Evolutionary conservation across 1,140 invertebrate genomes (phyloP), one percentile per base, ranked within the genome.

Genomic region (Drosophila kepulauana): DNA sequence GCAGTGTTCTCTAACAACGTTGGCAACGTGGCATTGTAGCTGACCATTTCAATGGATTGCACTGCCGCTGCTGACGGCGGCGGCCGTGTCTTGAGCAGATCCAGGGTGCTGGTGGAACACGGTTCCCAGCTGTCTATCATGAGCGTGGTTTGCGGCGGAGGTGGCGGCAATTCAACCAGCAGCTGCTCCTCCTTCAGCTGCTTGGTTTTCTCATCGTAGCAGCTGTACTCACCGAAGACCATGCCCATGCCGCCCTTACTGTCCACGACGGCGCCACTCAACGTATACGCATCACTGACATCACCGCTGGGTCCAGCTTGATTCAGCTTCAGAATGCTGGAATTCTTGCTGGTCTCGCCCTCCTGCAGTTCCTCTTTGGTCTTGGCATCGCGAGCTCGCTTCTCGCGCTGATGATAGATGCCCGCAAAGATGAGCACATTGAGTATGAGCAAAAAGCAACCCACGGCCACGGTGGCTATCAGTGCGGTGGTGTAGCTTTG

Each of bases 401-500:
- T 94, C 79, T 97, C 96, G 6, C 97, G 94, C 91, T 98, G 97
- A 86, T 98, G 97, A 90, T 98, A 99, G 45, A 99, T 98, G 33
- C 97, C 98, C 38, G 97, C 97, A 87, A 99, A 99, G 57, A 99
- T 98, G 1, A 99, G 94, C 5, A 99, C 95, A 92, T 99, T 99
- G 1, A 99, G 94, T 6, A 99, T 94, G 3, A 99, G 94, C 5
- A 97, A 93, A 67, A 97, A 97, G 70, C 96, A 98, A 0, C 98
- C 98, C 1, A 99, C 97, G 0, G 97, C 97, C 61, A 99, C 97
- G 0, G 98, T 99, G 2, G 99, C 96, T n/a, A 96, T 97, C 1
- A 99, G 93, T 0, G 97, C 97, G 0, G 97, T 98, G 0, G 97
- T 98, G 92, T 98, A 98, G 35, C 96, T 97, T 80, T 97, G 96